Percentiles rank a stretch among this genome's conserved stretches.
phyloP scores from a whole-genome alignment of 2,797 vertebrate genomes.

The Iguana delicatissima region DNA sequence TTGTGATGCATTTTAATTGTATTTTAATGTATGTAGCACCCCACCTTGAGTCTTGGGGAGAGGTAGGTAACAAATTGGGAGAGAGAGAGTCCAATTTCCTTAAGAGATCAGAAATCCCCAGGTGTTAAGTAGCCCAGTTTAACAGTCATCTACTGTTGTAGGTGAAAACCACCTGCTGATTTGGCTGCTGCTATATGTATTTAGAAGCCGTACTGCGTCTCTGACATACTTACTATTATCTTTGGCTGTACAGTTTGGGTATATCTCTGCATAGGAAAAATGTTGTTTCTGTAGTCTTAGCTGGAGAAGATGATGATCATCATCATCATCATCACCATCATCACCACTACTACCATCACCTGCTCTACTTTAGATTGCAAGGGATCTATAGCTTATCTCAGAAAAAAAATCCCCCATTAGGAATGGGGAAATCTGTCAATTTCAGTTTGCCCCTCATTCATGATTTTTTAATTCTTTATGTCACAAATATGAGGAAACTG shows the following conservation, averaged over 20 bases:
- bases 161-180: background rate
- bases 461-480: too few relatives aligned
- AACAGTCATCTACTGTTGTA: background rate
- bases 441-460: too few relatives aligned
- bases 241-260: background rate
- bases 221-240: background rate
- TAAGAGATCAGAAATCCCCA: background rate
- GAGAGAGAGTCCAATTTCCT: too few relatives aligned
- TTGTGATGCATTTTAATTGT: too few relatives aligned
- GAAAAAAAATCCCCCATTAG: background rate
- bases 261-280: background rate
- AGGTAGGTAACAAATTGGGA: too few relatives aligned
- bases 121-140: background rate
- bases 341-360: too few relatives aligned
- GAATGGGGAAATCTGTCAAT: too few relatives aligned
- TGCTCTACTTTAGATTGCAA: background rate
- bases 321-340: too few relatives aligned
- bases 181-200: background rate
- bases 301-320: background rate
- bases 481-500: too few relatives aligned
- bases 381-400: background rate
- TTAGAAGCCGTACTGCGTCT: background rate
- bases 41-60: too few relatives aligned
- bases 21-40: too few relatives aligned
- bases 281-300: background rate